A percentile compares a stretch with the other conserved stretches of the same genome.
These are phyloP conservation scores for Hydractinia echinata DNA, from an alignment of 30 jellyfish, hydroid and myxozoan genomes.

Conservation along the genomic window DNA sequence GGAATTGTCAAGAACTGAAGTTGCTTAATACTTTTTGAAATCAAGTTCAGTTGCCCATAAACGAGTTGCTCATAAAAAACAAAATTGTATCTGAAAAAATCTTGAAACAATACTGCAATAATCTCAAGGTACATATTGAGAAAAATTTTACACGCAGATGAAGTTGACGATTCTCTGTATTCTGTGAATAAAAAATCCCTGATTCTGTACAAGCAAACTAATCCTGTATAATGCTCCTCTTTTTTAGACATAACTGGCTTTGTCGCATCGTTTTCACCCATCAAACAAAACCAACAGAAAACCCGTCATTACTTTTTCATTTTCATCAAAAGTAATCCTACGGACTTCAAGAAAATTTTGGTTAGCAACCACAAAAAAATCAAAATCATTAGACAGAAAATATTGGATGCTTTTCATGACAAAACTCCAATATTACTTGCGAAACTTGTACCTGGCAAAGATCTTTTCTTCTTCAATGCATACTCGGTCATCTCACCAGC, in stretches of 20 bases:
- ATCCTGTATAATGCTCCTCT: background rate
- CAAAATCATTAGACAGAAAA: background rate
- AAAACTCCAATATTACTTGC: background rate
- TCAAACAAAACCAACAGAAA: background rate
- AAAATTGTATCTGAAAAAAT: too few species aligned
- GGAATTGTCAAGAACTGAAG: too few species aligned
- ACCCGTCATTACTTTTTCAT: background rate
- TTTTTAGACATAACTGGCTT: conserved; percentile 5
- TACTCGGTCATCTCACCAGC: background rate
- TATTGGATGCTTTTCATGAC: conserved; percentile 12
- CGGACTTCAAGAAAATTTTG: background rate
- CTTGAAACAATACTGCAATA: too few species aligned
- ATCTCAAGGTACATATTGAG: too few species aligned
- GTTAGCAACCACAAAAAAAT: background rate
- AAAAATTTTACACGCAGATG: too few species aligned
- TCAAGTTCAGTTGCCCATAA: too few species aligned
- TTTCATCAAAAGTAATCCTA: background rate
- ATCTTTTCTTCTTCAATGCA: background rate
- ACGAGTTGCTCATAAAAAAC: too few species aligned
- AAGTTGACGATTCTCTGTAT: too few species aligned
- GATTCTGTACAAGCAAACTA: too few species aligned
- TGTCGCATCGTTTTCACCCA: conserved; percentile 11
- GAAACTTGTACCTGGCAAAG: background rate
- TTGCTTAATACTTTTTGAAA: too few species aligned
- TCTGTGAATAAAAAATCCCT: too few species aligned